Base-by-base conservation (phyloP, 2,888 invertebrate species). In the Leucophora obtusa region DNA sequence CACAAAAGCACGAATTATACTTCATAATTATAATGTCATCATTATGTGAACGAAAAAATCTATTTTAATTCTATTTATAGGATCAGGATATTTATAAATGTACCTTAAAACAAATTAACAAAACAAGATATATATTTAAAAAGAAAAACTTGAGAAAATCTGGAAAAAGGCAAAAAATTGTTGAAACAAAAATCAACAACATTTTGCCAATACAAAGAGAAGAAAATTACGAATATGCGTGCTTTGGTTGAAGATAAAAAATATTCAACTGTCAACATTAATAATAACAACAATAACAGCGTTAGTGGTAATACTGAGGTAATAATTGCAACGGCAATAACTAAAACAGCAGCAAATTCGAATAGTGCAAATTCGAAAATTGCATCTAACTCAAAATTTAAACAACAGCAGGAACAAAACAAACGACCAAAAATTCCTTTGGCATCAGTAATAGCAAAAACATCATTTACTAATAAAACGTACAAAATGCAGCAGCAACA, bases 191-290 rank as follows among this genome's bases (percentile, higher is more conserved):
- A 60, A 62, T 35, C 70, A 76, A 38, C 70, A 75, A 76, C 66
- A 72, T 51, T 76, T 74, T 60, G 43, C 24, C 68, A 72, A 47
- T 15, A 47, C 28, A 28, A 28, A 7, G 6, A 28, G 28, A 28
- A 63, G 43, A 71, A 72, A 68, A 24, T 65, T 73, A 51, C 65
- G 77, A 87, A 86, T 84, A 89, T 89, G 89, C 89, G 89, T 86
- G 87, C 88, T 81, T 84, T 89, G 84, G 87, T 85, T 82, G 89
- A 89, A 83, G 89, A 89, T 83, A 84, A 88, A 24, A 89, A 87
- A 80, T 88, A 88, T 77, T 74, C 86, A 62, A 85, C 86, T 58
- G 83, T 85, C 75, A 83, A 84, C 76, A 84, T 83, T 74, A 85
- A 79, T 75, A 85, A 85, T 70, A 86, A 85, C 77, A 88, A 85